Evolutionary conservation across 1,140 invertebrate genomes (phyloP).

Genomic region (Psilanteris sp.): DNA sequence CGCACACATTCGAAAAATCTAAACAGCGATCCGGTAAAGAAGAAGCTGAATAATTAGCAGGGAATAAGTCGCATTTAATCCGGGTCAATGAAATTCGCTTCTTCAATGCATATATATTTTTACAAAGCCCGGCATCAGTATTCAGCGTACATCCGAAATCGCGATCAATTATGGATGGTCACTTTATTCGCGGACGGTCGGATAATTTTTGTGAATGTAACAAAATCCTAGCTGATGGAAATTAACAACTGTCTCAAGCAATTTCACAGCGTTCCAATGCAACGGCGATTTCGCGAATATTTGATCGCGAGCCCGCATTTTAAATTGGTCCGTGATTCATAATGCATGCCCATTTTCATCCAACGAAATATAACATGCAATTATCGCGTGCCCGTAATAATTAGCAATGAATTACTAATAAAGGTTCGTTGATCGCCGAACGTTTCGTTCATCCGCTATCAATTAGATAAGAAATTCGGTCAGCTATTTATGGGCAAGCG

Average conservation of each 20-base stretch:
- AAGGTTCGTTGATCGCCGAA: slow-evolving; percentile 3
- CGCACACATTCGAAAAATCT: not conserved
- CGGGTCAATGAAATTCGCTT: slow-evolving; percentile 18
- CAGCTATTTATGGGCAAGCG: slow-evolving; percentile 1
- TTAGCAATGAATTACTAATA: slow-evolving; percentile 14
- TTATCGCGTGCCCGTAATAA: slow-evolving; percentile 14
- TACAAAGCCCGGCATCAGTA: not conserved
- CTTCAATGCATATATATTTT: slow-evolving; percentile 35
- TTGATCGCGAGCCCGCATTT: slow-evolving; percentile 1
- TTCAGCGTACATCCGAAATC: slow-evolving; percentile 1
- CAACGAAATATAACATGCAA: slow-evolving; percentile 33
- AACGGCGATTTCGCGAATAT: slow-evolving; percentile 7
- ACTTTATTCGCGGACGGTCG: slow-evolving; percentile 1
- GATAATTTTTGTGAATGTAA: slow-evolving; percentile 28
- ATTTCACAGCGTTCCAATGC: slow-evolving; percentile 8
- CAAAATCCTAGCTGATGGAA: not conserved
- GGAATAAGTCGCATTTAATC: no score
- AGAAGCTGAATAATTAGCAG: slow-evolving; percentile 18
- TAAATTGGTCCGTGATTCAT: slow-evolving; percentile 3
- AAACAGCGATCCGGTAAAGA: slow-evolving; percentile 1
- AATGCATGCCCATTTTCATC: slow-evolving; percentile 10
- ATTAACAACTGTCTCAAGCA: slow-evolving; percentile 35
- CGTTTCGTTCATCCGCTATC: slow-evolving; percentile 10
- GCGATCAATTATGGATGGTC: slow-evolving; percentile 21
- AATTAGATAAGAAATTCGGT: slow-evolving; percentile 20